Evolutionary conservation across 2,888 invertebrate genomes (phyloP).

Genomic region (Oxytorus armatus): DNA sequence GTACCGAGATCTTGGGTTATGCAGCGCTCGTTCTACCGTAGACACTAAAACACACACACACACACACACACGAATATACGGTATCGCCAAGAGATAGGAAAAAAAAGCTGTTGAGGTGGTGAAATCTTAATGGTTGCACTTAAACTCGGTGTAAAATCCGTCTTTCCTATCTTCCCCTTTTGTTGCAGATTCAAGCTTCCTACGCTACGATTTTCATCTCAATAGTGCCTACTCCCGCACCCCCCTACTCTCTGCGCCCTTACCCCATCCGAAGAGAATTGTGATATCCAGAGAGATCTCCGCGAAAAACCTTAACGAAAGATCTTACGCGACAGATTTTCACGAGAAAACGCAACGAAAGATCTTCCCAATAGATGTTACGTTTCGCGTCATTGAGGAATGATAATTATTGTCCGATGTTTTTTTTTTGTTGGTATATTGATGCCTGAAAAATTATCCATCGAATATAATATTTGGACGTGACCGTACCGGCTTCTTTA

Average conservation of each 20-base stretch:
- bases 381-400: no score
- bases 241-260: no score
- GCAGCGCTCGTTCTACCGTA: conserved; percentile 9
- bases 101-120: conserved; percentile 68
- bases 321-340: neutral
- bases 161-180: conserved; percentile 25
- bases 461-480: no score
- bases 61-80: conserved; percentile 4
- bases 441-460: no score
- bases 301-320: neutral
- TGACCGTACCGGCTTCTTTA: no score
- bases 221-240: neutral
- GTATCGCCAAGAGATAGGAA: conserved; percentile 51
- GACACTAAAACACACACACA: no score
- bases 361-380: no score
- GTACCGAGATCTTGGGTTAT: conserved; percentile 15
- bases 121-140: conserved; percentile 70
- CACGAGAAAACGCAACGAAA: no score
- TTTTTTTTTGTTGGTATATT: no score
- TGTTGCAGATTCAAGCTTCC: neutral
- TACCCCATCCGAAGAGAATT: no score
- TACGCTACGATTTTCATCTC: no score
- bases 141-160: conserved; percentile 65
- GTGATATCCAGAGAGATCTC: neutral
- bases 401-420: no score